Evolutionary conservation across 2,888 invertebrate genomes (phyloP).

Genomic region (Ischnus inquisitorius): DNA sequence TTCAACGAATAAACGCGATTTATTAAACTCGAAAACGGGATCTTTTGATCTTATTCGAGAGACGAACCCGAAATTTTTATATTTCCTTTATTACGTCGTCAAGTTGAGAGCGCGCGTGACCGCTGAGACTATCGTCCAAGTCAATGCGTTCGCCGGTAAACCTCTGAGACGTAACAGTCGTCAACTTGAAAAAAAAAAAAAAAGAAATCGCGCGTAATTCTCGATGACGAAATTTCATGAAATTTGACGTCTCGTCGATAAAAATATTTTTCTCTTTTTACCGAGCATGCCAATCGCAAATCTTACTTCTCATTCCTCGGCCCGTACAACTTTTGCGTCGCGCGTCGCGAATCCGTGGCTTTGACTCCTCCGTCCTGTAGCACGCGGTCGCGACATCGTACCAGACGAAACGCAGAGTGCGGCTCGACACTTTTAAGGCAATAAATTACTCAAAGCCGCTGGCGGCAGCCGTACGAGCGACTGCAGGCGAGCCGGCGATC

Average conservation of each 20-base stretch:
- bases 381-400: constrained; percentile 49
- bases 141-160: too few relatives aligned
- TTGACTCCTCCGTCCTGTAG: constrained; percentile 61
- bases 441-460: constrained; percentile 68
- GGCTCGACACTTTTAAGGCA: constrained; percentile 64
- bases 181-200: too few relatives aligned
- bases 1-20: too few relatives aligned
- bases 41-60: too few relatives aligned
- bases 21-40: too few relatives aligned
- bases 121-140: too few relatives aligned
- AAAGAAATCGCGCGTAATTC: neutral
- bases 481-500: constrained; percentile 49
- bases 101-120: too few relatives aligned
- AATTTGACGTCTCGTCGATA: constrained; percentile 71
- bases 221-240: constrained; percentile 12
- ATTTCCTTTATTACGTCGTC: too few relatives aligned
- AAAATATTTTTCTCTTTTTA: constrained; percentile 80
- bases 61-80: too few relatives aligned
- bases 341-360: constrained; percentile 47
- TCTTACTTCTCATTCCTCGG: constrained; percentile 63
- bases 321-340: constrained; percentile 46
- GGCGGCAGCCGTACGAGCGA: constrained; percentile 31
- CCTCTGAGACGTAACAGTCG: too few relatives aligned
- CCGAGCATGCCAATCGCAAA: constrained; percentile 69
- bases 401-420: constrained; percentile 38